A percentile compares a stretch with the other conserved stretches of the same genome.
These are phyloP conservation scores for Crotophaga sulcirostris DNA, from an alignment of 2,113 vertebrate genomes.

Conservation along the genomic window DNA sequence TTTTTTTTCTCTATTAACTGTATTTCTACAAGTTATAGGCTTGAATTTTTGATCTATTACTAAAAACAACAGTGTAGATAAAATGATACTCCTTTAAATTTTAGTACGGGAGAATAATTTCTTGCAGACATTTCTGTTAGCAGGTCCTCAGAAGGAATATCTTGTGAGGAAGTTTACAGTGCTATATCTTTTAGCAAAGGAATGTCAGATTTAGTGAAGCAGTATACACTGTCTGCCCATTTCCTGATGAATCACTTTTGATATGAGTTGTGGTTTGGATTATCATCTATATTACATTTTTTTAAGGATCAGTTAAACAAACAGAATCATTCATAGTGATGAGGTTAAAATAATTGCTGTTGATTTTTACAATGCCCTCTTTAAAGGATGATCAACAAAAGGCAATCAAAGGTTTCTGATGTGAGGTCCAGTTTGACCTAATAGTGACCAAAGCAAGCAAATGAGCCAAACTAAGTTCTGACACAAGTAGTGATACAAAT, in stretches of 20 bases:
- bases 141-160: not conserved
- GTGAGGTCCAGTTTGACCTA: not conserved
- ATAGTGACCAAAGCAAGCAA: not conserved
- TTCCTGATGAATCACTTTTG: not conserved
- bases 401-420: not conserved
- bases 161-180: not conserved
- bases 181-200: not conserved
- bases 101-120: slow-evolving; percentile 36
- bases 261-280: not conserved
- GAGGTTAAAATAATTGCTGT: not conserved
- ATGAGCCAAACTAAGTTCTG: not conserved
- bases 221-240: not conserved
- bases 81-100: not conserved
- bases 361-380: not conserved
- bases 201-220: not conserved
- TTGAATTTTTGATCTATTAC: not conserved
- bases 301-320: not conserved
- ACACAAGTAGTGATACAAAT: not conserved
- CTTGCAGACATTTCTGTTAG: not conserved
- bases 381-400: not conserved
- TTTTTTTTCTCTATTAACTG: not conserved
- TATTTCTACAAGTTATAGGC: not conserved
- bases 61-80: not conserved
- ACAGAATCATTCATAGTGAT: not conserved
- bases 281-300: not conserved